Conservation (phyloP, 2,113 vertebrate genomes). For the Haplochromis burtoni region DNA sequence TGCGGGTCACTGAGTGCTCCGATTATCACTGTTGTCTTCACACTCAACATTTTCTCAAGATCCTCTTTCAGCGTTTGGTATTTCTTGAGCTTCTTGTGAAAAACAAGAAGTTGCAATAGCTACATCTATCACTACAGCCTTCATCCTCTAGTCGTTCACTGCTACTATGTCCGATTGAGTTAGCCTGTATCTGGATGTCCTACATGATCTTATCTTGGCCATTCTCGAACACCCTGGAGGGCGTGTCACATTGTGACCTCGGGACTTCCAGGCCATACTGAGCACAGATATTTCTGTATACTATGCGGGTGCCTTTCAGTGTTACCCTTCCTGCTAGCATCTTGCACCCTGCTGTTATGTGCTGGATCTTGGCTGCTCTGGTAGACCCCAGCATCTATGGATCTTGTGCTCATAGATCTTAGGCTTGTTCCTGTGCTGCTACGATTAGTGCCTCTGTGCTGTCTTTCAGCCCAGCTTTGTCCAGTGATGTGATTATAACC, state of each 20-base stretch:
- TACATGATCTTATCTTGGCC: not conserved
- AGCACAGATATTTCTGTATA: not conserved
- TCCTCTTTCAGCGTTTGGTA: not conserved
- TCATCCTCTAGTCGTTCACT: not conserved
- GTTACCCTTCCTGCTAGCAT: not conserved
- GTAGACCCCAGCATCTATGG: not conserved
- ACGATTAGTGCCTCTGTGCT: no score
- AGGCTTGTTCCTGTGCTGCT: not conserved
- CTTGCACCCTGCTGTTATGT: not conserved
- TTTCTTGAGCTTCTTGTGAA: not conserved
- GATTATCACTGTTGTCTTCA: not conserved
- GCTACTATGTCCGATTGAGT: not conserved
- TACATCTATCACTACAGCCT: not conserved
- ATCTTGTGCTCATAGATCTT: not conserved
- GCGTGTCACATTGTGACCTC: rapidly evolving
- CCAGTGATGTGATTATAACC: not conserved
- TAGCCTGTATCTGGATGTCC: not conserved
- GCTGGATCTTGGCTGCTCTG: not conserved
- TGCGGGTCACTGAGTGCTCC: rapidly evolving
- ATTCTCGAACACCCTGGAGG: not conserved
- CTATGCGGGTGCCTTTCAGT: rapidly evolving
- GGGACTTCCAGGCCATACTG: not conserved
- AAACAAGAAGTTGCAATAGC: not conserved
- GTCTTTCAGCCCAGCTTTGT: not conserved
- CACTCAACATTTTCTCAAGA: rapidly evolving